phyloP scores from a whole-genome alignment of 2,888 invertebrate species.

The Sinhomidia bicolor region DNA sequence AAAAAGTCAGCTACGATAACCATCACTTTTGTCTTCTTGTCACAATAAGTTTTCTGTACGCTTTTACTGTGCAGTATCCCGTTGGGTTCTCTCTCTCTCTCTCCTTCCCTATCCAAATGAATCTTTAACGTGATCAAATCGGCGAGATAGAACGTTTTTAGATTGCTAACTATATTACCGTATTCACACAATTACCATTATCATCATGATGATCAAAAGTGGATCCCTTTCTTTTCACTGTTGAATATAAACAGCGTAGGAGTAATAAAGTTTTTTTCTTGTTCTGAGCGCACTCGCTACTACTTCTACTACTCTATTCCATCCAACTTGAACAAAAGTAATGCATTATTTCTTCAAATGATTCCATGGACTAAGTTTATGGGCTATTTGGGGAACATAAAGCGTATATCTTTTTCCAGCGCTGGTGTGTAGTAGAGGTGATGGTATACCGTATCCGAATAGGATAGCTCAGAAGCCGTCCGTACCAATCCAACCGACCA shows the following conservation, averaged over 20 bases:
- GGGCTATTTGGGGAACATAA: conserved; percentile 62
- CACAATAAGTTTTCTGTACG: background rate
- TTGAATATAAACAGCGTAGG: background rate
- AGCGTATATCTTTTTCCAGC: background rate
- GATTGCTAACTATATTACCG: background rate
- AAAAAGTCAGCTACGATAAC: too few relatives aligned
- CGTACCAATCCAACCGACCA: background rate
- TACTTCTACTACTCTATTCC: background rate
- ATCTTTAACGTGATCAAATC: background rate
- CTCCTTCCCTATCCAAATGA: background rate
- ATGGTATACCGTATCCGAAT: too few relatives aligned
- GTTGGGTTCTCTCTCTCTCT: too few relatives aligned
- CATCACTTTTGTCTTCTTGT: background rate
- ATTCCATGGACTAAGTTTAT: conserved; percentile 52
- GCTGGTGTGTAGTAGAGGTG: background rate
- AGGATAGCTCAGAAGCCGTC: too few relatives aligned
- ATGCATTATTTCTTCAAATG: conserved; percentile 47
- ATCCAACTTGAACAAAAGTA: conserved; percentile 40
- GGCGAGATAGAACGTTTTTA: background rate
- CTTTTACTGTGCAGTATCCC: background rate
- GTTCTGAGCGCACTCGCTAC: background rate
- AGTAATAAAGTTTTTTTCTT: conserved; percentile 29
- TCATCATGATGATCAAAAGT: background rate
- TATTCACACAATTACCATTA: background rate
- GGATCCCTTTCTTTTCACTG: background rate